A percentile compares a stretch with the other conserved stretches of the same genome.
Evolutionary conservation across 2,888 invertebrate genomes (phyloP).

Genomic region (Cremastobaeus sp.): DNA sequence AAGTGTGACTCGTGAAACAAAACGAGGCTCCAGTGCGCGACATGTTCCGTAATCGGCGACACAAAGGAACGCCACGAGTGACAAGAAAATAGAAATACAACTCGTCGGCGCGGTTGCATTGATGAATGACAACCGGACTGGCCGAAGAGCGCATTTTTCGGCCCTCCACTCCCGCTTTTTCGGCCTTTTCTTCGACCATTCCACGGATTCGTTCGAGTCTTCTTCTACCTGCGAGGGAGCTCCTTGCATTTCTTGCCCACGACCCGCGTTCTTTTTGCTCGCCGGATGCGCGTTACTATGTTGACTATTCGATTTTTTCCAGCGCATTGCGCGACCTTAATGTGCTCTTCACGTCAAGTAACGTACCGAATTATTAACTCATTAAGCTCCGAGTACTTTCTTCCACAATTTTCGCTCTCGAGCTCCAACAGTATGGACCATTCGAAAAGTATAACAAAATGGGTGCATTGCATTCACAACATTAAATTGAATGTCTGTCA

Average conservation of each 20-base stretch:
- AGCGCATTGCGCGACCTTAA: constrained; percentile 6
- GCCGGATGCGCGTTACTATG: constrained; percentile 41
- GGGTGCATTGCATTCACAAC: too few species aligned
- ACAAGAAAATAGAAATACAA: constrained; percentile 53
- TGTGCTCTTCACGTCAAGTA: constrained; percentile 4
- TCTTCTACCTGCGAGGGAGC: constrained; percentile 44
- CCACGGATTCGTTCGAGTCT: constrained; percentile 41
- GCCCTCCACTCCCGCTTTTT: constrained; percentile 4
- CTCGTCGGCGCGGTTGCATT: constrained; percentile 25
- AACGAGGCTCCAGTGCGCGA: background rate
- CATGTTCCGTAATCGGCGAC: constrained; percentile 34
- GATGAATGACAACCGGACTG: constrained; percentile 39
- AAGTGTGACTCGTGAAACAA: constrained; percentile 33
- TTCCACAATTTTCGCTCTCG: too few species aligned
- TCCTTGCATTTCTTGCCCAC: constrained; percentile 45
- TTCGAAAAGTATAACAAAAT: too few species aligned
- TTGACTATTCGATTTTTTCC: constrained; percentile 42
- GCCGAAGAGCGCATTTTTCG: constrained; percentile 38
- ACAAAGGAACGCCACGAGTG: constrained; percentile 42
- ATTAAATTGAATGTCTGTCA: too few species aligned
- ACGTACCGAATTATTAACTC: constrained; percentile 27
- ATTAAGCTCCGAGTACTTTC: too few species aligned
- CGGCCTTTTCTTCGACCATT: constrained; percentile 39
- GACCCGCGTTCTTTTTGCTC: constrained; percentile 39
- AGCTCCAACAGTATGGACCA: too few species aligned